phyloP scores from a whole-genome alignment of 2,888 invertebrate genomes.

The Elegia similella region DNA sequence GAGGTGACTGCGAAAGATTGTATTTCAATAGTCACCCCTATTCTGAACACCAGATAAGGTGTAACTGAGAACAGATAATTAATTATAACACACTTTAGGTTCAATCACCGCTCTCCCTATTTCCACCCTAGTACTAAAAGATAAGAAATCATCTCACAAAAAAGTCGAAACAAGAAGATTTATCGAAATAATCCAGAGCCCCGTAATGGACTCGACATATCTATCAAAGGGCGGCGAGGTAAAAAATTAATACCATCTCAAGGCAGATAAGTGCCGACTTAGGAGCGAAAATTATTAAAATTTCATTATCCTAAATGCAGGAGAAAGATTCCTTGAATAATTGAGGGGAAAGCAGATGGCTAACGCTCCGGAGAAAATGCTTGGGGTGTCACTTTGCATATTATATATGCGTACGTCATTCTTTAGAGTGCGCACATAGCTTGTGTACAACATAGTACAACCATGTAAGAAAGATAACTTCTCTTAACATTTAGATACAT shows the following conservation, averaged over 20 bases:
- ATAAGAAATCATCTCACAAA: neutral
- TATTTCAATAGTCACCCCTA: too few relatives aligned
- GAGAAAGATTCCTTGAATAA: conserved; percentile 67
- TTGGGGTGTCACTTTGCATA: conserved; percentile 35
- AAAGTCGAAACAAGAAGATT: neutral
- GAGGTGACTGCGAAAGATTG: too few relatives aligned
- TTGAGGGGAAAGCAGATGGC: conserved; percentile 52
- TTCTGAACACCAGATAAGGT: too few relatives aligned
- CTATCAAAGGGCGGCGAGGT: neutral
- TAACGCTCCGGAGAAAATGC: conserved; percentile 22
- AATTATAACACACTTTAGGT: too few relatives aligned
- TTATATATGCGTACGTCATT: conserved; percentile 18
- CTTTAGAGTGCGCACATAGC: conserved; percentile 10
- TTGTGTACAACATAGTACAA: neutral
- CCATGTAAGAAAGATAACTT: neutral
- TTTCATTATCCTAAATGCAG: conserved; percentile 68
- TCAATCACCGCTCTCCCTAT: too few relatives aligned
- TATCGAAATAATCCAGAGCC: neutral
- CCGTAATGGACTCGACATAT: neutral
- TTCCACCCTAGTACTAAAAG: too few relatives aligned
- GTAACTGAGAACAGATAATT: too few relatives aligned
- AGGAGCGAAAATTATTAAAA: conserved; percentile 59
- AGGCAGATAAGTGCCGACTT: conserved; percentile 47
- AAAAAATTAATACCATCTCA: conserved; percentile 38
- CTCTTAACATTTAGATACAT: neutral